phyloP scores from a whole-genome alignment of 37 sponge, comb jelly and placozoan species.

The Chondrosia reniformis region DNA sequence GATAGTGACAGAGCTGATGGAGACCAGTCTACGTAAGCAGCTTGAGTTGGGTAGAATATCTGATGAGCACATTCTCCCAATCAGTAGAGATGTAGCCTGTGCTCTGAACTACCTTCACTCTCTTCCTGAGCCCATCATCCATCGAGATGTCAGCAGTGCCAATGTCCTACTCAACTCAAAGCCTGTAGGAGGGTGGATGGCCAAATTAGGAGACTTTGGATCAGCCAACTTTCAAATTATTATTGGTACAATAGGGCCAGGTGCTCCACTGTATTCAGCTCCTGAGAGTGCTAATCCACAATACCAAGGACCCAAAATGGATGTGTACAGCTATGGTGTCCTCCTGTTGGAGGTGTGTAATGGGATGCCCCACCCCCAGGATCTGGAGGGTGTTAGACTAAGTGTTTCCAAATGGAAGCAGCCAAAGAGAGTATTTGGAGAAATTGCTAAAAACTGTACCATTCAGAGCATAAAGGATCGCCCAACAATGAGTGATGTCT shows the following conservation, averaged over 20 bases:
- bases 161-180: slow-evolving; percentile 57
- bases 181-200: slow-evolving; percentile 41
- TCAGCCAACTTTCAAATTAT: slow-evolving; percentile 55
- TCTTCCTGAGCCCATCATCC: slow-evolving; percentile 57
- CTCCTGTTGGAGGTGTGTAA: slow-evolving; percentile 46
- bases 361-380: slow-evolving; percentile 18
- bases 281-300: slow-evolving; percentile 45
- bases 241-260: slow-evolving; percentile 40
- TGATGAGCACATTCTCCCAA: background rate
- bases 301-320: slow-evolving; percentile 60
- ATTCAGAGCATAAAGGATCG: background rate
- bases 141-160: slow-evolving; percentile 70
- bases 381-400: no score
- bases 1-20: slow-evolving; percentile 65
- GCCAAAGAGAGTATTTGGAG: background rate
- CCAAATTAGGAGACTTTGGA: slow-evolving; percentile 79
- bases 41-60: background rate
- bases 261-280: slow-evolving; percentile 63
- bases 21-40: slow-evolving; percentile 43
- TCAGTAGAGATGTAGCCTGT: slow-evolving; percentile 45
- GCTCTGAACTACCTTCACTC: slow-evolving; percentile 70
- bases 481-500: background rate
- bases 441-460: background rate
- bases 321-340: slow-evolving; percentile 77
- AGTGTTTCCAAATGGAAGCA: background rate